A percentile compares a stretch with the other conserved stretches of the same genome.
These are phyloP conservation scores for Aphis gossypii DNA, from an alignment of 1,140 invertebrate genomes.

Conservation along the genomic window DNA sequence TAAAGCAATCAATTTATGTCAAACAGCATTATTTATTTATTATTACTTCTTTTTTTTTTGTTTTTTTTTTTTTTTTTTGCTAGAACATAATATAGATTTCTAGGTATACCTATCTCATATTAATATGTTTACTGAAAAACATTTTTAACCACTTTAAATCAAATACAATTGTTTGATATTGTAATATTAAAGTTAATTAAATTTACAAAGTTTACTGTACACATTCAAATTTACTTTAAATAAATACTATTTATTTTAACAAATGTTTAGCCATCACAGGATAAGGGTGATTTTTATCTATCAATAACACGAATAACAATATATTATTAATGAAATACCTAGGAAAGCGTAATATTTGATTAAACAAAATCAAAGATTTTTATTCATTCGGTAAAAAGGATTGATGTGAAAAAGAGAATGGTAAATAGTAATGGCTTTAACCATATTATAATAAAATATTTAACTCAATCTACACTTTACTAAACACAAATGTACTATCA, in stretches of 20 bases:
- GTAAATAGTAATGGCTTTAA: background rate
- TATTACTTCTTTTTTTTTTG: background rate
- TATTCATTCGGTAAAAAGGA: background rate
- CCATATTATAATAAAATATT: background rate
- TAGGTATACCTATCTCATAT: background rate
- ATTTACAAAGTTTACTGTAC: background rate
- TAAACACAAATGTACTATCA: background rate
- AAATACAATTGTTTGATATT: background rate
- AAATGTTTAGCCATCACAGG: background rate
- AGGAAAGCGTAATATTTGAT: background rate
- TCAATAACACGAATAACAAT: background rate
- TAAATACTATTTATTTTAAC: background rate
- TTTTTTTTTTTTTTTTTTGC: background rate
- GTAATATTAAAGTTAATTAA: background rate
- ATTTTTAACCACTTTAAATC: background rate
- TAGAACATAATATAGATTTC: background rate
- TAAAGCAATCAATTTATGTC: background rate
- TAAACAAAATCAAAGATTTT: background rate
- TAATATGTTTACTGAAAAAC: background rate
- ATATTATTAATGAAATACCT: background rate
- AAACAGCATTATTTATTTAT: background rate
- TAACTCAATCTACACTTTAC: background rate
- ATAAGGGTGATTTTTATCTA: background rate
- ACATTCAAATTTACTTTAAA: background rate
- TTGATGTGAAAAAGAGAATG: background rate